phyloP scores from a whole-genome alignment of 2,888 invertebrate genomes.

The Tethea ocularis region DNA sequence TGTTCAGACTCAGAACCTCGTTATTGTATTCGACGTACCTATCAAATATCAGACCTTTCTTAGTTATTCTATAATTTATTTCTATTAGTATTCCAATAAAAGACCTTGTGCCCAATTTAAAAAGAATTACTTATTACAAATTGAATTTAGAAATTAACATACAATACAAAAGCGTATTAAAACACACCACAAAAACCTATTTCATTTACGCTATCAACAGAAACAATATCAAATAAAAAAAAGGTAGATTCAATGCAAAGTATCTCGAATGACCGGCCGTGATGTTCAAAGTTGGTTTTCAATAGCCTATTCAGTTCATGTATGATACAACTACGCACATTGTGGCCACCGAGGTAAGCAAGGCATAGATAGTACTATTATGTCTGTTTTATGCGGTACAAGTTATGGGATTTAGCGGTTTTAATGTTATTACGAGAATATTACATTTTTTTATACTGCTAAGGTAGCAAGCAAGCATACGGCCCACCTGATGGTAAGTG shows the following conservation, averaged over 20 bases:
- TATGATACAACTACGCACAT: constrained; percentile 52
- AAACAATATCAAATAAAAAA: constrained; percentile 12
- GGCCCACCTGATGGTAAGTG: no score
- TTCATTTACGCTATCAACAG: constrained; percentile 5
- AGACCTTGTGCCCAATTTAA: no score
- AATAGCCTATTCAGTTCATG: constrained; percentile 64
- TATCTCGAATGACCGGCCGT: constrained; percentile 42
- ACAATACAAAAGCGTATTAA: constrained; percentile 19
- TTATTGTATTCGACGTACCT: no score
- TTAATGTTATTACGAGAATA: background rate
- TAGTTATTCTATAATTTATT: no score
- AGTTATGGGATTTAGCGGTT: constrained; percentile 19
- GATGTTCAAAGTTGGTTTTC: constrained; percentile 52
- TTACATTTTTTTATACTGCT: no score
- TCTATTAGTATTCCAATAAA: no score
- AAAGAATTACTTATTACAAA: no score
- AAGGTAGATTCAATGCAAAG: constrained; percentile 12
- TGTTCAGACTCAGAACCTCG: no score
- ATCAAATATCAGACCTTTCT: no score
- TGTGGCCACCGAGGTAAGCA: constrained; percentile 48
- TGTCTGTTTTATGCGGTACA: constrained; percentile 27
- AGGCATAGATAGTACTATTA: constrained; percentile 51
- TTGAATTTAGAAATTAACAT: no score
- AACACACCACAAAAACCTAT: constrained; percentile 13
- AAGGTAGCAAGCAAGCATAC: no score